Conservation (phyloP, 2,797 vertebrate species). For the Cygnus olor region DNA sequence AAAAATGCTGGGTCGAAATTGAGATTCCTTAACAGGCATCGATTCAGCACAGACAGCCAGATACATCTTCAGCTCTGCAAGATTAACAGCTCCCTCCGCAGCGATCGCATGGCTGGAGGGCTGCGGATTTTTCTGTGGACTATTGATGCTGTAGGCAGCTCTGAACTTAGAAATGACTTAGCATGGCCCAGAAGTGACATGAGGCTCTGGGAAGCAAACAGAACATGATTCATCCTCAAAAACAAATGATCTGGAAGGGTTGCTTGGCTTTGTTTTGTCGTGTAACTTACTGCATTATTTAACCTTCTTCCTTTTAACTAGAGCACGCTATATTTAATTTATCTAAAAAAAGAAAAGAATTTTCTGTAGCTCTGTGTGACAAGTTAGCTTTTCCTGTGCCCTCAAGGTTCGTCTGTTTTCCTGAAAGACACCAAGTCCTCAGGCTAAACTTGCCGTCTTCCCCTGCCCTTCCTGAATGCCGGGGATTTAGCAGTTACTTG, state of each 20-base stretch:
- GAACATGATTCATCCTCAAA: background rate
- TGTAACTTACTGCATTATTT: background rate
- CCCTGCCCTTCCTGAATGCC: background rate
- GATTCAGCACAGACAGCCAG: background rate
- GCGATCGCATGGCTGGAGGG: background rate
- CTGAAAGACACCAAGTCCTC: background rate
- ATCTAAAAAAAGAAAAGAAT: too few relatives aligned
- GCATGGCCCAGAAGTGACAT: background rate
- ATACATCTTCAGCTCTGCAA: background rate
- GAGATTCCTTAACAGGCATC: background rate
- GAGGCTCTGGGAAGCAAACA: background rate
- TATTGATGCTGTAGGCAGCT: background rate
- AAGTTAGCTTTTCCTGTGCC: background rate
- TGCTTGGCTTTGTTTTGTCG: background rate
- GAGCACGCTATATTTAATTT: background rate
- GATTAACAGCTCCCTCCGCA: background rate
- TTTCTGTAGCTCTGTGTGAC: background rate
- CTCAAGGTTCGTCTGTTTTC: background rate
- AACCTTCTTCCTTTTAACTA: background rate
- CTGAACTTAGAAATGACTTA: background rate
- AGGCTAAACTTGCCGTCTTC: background rate
- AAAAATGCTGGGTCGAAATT: background rate
- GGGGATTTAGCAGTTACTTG: background rate
- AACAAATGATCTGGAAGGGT: background rate
- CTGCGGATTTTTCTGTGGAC: background rate